Evolutionary conservation across 2,797 vertebrate genomes (phyloP), one percentile per base, ranked within the genome.

Genomic region (Parauchenoglanis ngamensis): DNA sequence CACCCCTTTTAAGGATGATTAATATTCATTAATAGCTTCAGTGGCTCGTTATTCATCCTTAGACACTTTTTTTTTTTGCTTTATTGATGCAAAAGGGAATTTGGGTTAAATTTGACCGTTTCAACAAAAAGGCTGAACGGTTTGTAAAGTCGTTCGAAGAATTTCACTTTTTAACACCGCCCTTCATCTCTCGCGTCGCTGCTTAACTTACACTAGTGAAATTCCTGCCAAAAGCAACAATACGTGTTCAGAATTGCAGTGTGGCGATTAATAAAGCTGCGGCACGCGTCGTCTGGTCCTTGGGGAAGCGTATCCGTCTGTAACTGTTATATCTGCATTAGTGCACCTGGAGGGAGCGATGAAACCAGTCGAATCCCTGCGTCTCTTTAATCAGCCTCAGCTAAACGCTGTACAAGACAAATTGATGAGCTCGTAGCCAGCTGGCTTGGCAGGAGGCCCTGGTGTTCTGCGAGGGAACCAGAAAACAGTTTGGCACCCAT

Each of bases 11-110:
- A 57, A 83, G 85, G 49, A 91, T 85, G 92, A 93, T 95, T 94
- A 95, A 95, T 95, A 94, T 95, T 94, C 94, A 95, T 95, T 94
- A 95, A 93, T 91, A 91, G 86, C 87, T 88, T 90, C 93, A 93
- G 92, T 94, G 92, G 93, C 94, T 93, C 91, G 92, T 93, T 92
- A 90, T 92, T 92, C 92, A 87, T 91, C 89, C 94, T 94, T 93
- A 94, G 93, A 93, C 92, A 87, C 89, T 31, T 49, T 49, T 49
- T 49, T 49, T 82, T 91, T 89, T 85, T 94, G 94, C 92, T 94
- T 95, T 94, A 94, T 95, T 91, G 92, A 94, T 92, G 91, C 68
- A 7, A 40, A 8, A 40, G 11, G 54, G 21, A 12, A 7, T 76
- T 21, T 23, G 28, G 28, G 76, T 40, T 80, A 3, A 23, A 15